Evolutionary conservation across 2,888 invertebrate species (phyloP).

Genomic region (Calameuta filiformis): DNA sequence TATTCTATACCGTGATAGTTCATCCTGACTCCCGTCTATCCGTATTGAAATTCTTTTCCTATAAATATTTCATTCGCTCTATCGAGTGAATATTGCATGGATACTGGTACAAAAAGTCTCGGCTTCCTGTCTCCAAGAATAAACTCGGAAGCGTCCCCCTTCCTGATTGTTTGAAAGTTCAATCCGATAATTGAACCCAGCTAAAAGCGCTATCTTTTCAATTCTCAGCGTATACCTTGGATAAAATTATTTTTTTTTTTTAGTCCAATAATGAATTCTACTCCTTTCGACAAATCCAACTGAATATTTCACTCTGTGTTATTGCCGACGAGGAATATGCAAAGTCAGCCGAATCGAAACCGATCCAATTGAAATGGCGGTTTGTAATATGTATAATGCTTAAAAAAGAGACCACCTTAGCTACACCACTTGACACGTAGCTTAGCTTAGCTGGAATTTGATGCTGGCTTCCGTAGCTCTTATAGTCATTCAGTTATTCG

Average conservation of each 20-base stretch:
- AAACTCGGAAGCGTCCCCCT: background rate
- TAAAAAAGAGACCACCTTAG: background rate
- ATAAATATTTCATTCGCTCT: background rate
- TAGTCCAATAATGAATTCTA: background rate
- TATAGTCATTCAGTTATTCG: background rate
- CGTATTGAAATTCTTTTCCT: background rate
- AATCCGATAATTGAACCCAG: background rate
- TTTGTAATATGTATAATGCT: background rate
- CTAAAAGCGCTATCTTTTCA: background rate
- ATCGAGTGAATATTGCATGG: background rate
- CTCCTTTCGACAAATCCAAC: background rate
- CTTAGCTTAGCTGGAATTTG: conserved; percentile 2
- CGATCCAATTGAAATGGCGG: background rate
- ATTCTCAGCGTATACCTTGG: background rate
- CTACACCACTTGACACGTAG: background rate
- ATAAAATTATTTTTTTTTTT: background rate
- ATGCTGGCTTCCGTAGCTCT: background rate
- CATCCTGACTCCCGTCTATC: background rate
- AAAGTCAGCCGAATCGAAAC: background rate
- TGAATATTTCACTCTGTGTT: background rate
- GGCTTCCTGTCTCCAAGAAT: background rate
- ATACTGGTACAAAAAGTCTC: background rate
- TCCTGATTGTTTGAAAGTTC: background rate
- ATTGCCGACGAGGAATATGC: background rate
- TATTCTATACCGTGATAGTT: background rate